phyloP scores from a whole-genome alignment of 2,888 invertebrate species.

The Rhingia campestris region DNA sequence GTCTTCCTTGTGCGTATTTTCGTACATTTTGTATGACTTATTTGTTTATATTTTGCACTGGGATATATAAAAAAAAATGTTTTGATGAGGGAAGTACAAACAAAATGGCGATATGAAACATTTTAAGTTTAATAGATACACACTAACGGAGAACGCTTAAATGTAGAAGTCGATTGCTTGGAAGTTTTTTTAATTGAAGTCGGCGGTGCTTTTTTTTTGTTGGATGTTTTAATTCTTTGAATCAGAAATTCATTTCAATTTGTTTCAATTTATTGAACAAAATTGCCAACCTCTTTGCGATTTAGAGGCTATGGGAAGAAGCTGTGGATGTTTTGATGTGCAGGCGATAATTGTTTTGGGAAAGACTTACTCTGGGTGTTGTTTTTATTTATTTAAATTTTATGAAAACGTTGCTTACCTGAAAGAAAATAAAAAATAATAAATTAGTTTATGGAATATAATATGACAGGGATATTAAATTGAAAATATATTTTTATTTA shows the following conservation, averaged over 20 bases:
- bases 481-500: neutral
- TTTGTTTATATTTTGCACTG: conserved; percentile 14
- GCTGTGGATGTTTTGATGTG: neutral
- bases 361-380: neutral
- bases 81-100: conserved; percentile 8
- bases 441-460: neutral
- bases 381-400: neutral
- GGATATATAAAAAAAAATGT: conserved; percentile 15
- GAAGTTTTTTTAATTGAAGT: conserved; percentile 36
- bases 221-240: neutral
- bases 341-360: no score
- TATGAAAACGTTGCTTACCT: conserved; percentile 30
- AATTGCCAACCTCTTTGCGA: conserved; percentile 18
- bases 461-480: neutral
- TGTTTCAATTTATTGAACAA: conserved; percentile 58
- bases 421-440: conserved; percentile 32
- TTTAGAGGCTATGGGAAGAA: neutral
- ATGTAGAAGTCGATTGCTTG: conserved; percentile 1
- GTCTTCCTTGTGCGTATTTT: conserved; percentile 27
- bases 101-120: conserved; percentile 26
- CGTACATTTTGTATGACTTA: conserved; percentile 10
- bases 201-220: conserved; percentile 6
- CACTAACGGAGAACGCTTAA: conserved; percentile 7
- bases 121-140: conserved; percentile 38
- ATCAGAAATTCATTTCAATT: conserved; percentile 60